phyloP scores from a whole-genome alignment of 92 coral and sea anemone species.

The Porites lobata region DNA sequence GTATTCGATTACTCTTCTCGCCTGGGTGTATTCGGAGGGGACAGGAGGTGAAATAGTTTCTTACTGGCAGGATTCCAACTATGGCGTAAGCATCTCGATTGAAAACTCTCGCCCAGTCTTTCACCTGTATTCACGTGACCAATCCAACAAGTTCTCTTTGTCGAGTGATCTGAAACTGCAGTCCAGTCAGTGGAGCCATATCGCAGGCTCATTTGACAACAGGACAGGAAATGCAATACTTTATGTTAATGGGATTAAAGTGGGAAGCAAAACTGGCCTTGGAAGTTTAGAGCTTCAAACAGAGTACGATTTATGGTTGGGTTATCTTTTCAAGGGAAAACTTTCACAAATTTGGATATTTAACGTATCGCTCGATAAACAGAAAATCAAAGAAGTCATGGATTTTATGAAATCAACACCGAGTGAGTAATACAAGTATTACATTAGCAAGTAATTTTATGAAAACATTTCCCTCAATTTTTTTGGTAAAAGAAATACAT shows the following conservation, averaged over 20 bases:
- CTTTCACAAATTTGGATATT: slow-evolving; percentile 39
- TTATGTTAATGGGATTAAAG: slow-evolving; percentile 15
- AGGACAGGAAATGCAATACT: neutral
- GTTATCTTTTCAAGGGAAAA: slow-evolving; percentile 45
- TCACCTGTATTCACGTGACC: slow-evolving; percentile 37
- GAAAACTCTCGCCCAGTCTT: slow-evolving; percentile 30
- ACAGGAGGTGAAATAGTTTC: slow-evolving; percentile 36
- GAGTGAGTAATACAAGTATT: slow-evolving; percentile 8
- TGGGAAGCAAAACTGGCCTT: neutral
- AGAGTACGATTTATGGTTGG: slow-evolving; percentile 42
- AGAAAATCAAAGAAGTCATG: neutral
- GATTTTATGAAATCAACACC: neutral
- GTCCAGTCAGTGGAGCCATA: slow-evolving; percentile 21
- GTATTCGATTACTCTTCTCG: slow-evolving; percentile 33
- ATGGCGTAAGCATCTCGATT: slow-evolving; percentile 30
- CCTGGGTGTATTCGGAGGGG: slow-evolving; percentile 35
- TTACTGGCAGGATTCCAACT: slow-evolving; percentile 42
- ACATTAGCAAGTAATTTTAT: neutral
- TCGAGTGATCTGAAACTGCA: neutral
- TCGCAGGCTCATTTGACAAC: slow-evolving; percentile 21
- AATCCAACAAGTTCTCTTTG: slow-evolving; percentile 2
- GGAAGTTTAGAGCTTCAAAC: neutral
- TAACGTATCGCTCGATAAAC: slow-evolving; percentile 2
- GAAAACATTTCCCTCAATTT: too few relatives aligned
- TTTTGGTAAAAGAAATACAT: too few relatives aligned